These are phyloP conservation scores for Lacanobia oleracea DNA, from an alignment of 2,888 invertebrate genomes.

Conservation along the genomic window DNA sequence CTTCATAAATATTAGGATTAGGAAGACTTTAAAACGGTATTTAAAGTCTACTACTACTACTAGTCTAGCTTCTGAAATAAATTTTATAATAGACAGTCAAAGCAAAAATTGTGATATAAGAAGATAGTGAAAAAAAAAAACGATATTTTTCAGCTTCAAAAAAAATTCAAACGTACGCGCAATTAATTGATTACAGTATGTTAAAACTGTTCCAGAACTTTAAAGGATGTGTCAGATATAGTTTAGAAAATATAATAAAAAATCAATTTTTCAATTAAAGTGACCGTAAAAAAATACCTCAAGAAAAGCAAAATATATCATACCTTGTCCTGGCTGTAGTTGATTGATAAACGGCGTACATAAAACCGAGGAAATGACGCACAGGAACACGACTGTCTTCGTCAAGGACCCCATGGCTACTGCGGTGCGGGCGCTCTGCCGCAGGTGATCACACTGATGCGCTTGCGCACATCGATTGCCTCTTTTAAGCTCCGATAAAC, in stretches of 20 bases:
- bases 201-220: not conserved
- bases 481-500: constrained; percentile 81
- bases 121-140: not conserved
- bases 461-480: constrained; percentile 74
- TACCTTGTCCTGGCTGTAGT: constrained; percentile 84
- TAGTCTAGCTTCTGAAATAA: not conserved
- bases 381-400: constrained; percentile 78
- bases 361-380: constrained; percentile 71
- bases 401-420: constrained; percentile 84
- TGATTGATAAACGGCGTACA: constrained; percentile 83
- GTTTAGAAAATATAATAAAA: fast-evolving
- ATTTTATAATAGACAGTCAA: not conserved
- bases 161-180: not conserved
- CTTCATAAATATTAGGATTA: not conserved
- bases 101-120: not conserved
- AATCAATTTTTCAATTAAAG: not conserved
- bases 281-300: not conserved
- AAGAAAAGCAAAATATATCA: constrained; percentile 22
- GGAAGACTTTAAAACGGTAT: not conserved
- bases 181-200: constrained; percentile 9
- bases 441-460: constrained; percentile 77
- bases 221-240: not conserved
- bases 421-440: constrained; percentile 73
- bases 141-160: not conserved
- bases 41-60: too few species aligned